Percentiles rank a stretch among this genome's conserved stretches.
Evolutionary conservation across 2,113 vertebrate species (phyloP).

Genomic region (Pteropus alecto): DNA sequence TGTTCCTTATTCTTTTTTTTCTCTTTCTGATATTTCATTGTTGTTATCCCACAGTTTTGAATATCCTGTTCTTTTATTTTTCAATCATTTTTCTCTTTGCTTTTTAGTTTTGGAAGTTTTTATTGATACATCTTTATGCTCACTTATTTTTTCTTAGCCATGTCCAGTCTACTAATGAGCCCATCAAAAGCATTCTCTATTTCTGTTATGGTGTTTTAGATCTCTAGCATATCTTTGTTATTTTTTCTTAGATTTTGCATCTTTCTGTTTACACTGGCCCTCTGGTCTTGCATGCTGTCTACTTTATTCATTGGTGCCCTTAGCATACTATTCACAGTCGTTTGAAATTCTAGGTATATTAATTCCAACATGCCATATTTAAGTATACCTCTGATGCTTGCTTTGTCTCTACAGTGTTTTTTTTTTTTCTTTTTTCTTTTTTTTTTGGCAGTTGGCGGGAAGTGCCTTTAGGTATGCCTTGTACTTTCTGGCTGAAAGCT

Average conservation of each 20-base stretch:
- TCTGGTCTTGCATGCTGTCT: background rate
- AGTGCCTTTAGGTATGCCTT: background rate
- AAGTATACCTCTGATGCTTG: background rate
- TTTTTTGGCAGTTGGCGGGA: too few relatives aligned
- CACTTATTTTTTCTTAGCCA: too few relatives aligned
- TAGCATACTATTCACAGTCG: background rate
- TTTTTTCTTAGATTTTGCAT: background rate
- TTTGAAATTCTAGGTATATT: background rate
- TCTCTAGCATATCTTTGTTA: background rate
- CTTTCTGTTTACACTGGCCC: background rate
- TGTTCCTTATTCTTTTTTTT: background rate
- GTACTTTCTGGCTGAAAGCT: background rate
- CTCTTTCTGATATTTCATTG: background rate
- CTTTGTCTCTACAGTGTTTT: background rate
- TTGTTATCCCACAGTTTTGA: too few relatives aligned
- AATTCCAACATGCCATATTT: background rate
- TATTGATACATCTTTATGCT: too few relatives aligned
- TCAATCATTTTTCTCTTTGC: too few relatives aligned
- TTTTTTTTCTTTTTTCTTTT: too few relatives aligned
- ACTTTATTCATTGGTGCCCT: background rate
- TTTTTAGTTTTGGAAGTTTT: too few relatives aligned
- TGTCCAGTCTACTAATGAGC: too few relatives aligned
- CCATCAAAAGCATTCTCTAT: too few relatives aligned
- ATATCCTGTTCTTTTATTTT: background rate
- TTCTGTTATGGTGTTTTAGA: background rate